Evolutionary conservation across 2,797 vertebrate genomes (phyloP).

Genomic region (Rhincodon typus): DNA sequence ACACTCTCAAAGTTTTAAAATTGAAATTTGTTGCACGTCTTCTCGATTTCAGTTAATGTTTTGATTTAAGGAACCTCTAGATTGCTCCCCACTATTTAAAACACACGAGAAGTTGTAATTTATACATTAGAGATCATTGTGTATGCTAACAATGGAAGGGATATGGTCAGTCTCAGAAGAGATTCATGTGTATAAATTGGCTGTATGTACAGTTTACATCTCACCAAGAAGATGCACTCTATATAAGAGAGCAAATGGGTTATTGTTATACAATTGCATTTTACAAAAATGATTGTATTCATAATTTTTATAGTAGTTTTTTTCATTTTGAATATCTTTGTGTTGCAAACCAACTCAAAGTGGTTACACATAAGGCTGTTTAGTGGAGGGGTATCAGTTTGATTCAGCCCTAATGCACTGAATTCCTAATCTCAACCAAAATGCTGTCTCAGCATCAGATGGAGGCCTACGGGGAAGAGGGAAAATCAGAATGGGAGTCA

Average conservation of each 20-base stretch:
- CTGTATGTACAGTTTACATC: not conserved
- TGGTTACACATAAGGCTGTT: not conserved
- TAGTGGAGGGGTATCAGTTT: not conserved
- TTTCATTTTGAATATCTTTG: not conserved
- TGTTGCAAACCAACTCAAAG: not conserved
- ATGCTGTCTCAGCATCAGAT: not conserved
- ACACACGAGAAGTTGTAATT: not conserved
- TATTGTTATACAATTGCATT: not conserved
- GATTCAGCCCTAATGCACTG: not conserved
- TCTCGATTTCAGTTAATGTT: not conserved
- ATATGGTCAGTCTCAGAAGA: not conserved
- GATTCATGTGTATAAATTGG: not conserved
- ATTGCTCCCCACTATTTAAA: not conserved
- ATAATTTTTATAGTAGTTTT: not conserved
- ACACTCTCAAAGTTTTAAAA: not conserved
- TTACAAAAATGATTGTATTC: not conserved
- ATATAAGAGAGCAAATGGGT: not conserved
- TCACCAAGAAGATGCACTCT: not conserved
- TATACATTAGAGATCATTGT: not conserved
- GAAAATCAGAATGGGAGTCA: not conserved
- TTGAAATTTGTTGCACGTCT: not conserved
- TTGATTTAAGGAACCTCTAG: constrained; percentile 16
- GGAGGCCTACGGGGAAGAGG: not conserved
- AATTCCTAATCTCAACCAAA: not conserved
- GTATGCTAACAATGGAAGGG: not conserved